Conservation (phyloP, 2,888 invertebrate species). For the Cheiracanthium punctorium region DNA sequence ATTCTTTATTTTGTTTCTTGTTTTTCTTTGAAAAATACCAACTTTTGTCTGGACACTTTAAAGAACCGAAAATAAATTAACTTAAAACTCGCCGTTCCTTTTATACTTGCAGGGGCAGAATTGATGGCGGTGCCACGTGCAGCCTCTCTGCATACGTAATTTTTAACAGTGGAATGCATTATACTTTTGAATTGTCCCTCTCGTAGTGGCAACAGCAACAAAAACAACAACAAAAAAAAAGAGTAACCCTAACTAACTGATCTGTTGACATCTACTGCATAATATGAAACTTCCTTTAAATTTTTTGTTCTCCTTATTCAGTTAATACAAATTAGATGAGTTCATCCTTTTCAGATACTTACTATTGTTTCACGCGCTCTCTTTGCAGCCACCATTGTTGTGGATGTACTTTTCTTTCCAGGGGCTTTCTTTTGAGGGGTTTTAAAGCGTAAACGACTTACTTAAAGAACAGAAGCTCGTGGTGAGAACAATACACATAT, state of each 20-base stretch:
- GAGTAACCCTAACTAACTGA: neutral
- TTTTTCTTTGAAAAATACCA: neutral
- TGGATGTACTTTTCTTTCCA: neutral
- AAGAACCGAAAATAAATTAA: slow-evolving; percentile 2
- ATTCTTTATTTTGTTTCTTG: too few species aligned
- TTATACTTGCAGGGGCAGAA: slow-evolving; percentile 26
- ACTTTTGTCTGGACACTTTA: neutral
- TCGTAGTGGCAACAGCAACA: too few species aligned
- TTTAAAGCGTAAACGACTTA: slow-evolving; percentile 45
- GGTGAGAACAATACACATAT: slow-evolving; percentile 38
- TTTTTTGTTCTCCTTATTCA: slow-evolving; percentile 1
- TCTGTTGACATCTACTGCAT: slow-evolving; percentile 7
- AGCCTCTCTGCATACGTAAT: slow-evolving; percentile 4
- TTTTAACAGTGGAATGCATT: neutral
- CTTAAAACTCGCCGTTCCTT: neutral
- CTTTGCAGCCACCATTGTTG: neutral
- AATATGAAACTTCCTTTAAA: too few species aligned
- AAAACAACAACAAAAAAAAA: slow-evolving; percentile 10
- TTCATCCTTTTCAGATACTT: slow-evolving; percentile 19
- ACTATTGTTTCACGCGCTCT: slow-evolving; percentile 46
- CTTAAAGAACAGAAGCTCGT: slow-evolving; percentile 23
- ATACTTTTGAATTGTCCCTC: slow-evolving; percentile 27
- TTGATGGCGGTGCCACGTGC: slow-evolving; percentile 50
- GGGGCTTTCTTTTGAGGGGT: slow-evolving; percentile 18
- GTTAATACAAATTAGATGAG: neutral